Evolutionary conservation across 2,113 vertebrate genomes (phyloP).

Genomic region (Corythaeola cristata): DNA sequence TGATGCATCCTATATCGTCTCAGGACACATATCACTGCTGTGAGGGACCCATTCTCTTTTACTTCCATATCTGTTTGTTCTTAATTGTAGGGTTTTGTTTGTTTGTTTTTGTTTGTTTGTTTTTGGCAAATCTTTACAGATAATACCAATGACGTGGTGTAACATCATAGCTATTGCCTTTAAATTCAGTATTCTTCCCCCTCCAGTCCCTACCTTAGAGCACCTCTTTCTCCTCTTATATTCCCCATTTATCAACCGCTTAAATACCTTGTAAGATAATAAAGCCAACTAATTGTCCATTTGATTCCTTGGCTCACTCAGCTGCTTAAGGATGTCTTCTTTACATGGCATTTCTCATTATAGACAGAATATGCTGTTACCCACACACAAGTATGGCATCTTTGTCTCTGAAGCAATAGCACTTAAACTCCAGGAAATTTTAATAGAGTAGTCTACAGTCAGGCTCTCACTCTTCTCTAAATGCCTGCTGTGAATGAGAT

Average conservation of each 20-base stretch:
- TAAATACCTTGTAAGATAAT: constrained; percentile 40
- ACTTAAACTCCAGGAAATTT: constrained; percentile 65
- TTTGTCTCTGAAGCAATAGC: constrained; percentile 52
- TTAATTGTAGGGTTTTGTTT: not conserved
- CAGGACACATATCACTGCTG: not conserved
- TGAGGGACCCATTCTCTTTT: not conserved
- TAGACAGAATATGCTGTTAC: not conserved
- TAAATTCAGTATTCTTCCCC: not conserved
- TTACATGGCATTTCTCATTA: not conserved
- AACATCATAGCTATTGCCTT: not conserved
- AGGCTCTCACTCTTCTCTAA: constrained; percentile 64
- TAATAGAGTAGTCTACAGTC: constrained; percentile 45
- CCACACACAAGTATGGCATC: not conserved
- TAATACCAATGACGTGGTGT: not conserved
- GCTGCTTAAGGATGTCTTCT: not conserved
- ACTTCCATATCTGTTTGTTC: not conserved
- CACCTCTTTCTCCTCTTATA: not conserved
- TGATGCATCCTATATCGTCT: not conserved
- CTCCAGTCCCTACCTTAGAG: not conserved
- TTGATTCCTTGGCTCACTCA: not conserved
- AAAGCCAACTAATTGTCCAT: constrained; percentile 9
- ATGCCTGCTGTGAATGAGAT: constrained; percentile 42
- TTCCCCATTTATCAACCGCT: constrained; percentile 33
- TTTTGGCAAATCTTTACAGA: not conserved
- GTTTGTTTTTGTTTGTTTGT: not conserved